phyloP scores from a whole-genome alignment of 1,140 invertebrate species.

The Trichonephila clavata region DNA sequence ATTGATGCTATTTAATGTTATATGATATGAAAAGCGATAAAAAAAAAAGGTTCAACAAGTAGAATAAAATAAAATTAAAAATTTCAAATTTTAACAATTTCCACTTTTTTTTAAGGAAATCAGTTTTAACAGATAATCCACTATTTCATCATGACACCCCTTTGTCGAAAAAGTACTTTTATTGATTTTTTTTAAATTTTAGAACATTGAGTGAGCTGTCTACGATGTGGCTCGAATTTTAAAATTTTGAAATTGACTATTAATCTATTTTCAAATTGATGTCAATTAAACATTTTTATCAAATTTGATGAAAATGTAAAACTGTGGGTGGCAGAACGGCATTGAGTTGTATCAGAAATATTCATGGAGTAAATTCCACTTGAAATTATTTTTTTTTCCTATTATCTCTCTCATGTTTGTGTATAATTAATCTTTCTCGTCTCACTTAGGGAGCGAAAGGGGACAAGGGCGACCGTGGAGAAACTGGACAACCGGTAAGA shows the following conservation, averaged over 20 bases:
- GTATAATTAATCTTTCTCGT: conserved; percentile 55
- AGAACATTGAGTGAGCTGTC: too few species aligned
- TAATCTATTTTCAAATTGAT: not conserved
- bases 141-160: too few species aligned
- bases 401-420: not conserved
- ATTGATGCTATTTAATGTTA: too few species aligned
- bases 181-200: too few species aligned
- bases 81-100: too few species aligned
- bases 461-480: conserved; percentile 67
- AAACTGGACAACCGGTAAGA: conserved; percentile 70
- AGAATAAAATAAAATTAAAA: too few species aligned
- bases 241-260: not conserved
- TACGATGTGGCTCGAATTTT: not conserved
- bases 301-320: not conserved
- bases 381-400: conserved; percentile 1
- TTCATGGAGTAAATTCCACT: not conserved
- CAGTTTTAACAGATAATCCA: too few species aligned
- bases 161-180: too few species aligned
- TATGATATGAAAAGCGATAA: too few species aligned
- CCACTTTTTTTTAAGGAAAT: too few species aligned
- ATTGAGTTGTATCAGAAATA: not conserved
- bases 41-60: too few species aligned
- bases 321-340: not conserved
- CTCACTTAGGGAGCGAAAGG: conserved; percentile 60
- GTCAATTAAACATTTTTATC: not conserved